phyloP scores from a whole-genome alignment of 2,888 invertebrate species.

The Neoscelio sp. region DNA sequence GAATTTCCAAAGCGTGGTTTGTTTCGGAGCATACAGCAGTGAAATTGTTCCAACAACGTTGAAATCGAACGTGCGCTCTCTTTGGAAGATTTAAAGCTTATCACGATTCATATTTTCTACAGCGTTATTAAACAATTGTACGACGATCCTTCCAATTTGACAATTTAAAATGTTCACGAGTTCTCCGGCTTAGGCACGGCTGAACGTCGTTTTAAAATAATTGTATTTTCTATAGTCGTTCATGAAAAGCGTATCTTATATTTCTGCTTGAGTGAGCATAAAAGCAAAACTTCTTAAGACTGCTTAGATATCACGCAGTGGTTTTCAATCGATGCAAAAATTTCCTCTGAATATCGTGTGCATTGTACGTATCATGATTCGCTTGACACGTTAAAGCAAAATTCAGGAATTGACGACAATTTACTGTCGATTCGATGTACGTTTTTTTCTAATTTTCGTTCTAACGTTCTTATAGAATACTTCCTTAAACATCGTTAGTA shows the following conservation, averaged over 20 bases:
- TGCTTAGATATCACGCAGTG: constrained; percentile 54
- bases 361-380: constrained; percentile 33
- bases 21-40: no score
- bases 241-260: constrained; percentile 19
- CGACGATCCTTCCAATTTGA: no score
- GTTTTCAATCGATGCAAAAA: constrained; percentile 31
- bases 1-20: no score
- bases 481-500: constrained; percentile 27
- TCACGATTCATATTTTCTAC: no score
- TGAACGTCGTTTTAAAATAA: no score
- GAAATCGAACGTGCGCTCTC: no score
- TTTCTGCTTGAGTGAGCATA: constrained; percentile 42
- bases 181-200: no score
- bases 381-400: constrained; percentile 42
- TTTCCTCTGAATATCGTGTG: constrained; percentile 33
- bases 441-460: constrained; percentile 36
- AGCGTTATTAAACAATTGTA: no score
- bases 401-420: constrained; percentile 57
- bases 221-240: constrained; percentile 25
- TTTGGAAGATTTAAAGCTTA: no score
- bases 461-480: constrained; percentile 26
- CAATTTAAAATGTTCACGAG: no score
- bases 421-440: constrained; percentile 30
- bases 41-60: no score
- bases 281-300: constrained; percentile 55